These are phyloP conservation scores for Lasiommata megera DNA, from an alignment of 2,888 invertebrate genomes.

Conservation along the genomic window DNA sequence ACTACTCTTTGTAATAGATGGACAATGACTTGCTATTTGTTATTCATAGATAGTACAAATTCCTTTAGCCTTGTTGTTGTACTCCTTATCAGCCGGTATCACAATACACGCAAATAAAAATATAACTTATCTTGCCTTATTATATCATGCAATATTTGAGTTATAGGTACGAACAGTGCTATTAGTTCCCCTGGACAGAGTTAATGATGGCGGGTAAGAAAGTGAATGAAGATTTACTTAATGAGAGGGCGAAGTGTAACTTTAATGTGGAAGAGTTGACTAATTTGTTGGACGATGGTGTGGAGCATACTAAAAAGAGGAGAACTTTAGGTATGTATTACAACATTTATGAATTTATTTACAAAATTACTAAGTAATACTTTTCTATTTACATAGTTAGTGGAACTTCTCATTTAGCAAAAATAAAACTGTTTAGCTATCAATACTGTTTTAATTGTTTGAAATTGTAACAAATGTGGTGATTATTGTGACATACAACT, in stretches of 20 bases:
- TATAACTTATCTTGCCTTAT: not conserved
- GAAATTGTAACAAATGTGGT: too few species aligned
- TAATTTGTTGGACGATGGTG: slow-evolving; percentile 87
- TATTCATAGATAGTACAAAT: not conserved
- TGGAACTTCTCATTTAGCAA: too few species aligned
- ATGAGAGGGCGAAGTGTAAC: slow-evolving; percentile 85
- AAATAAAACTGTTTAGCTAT: too few species aligned
- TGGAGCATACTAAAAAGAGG: slow-evolving; percentile 84
- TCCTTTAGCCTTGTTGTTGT: not conserved
- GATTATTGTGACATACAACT: too few species aligned
- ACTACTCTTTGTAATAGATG: too few species aligned
- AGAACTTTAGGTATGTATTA: slow-evolving; percentile 55
- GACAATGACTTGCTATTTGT: not conserved
- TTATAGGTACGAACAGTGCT: not conserved
- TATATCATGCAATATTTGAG: not conserved
- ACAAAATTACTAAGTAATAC: too few species aligned
- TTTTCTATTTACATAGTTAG: too few species aligned
- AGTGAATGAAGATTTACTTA: slow-evolving; percentile 85
- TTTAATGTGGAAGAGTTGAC: slow-evolving; percentile 88
- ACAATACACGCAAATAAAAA: not conserved
- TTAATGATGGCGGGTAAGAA: slow-evolving; percentile 36
- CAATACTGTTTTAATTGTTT: too few species aligned
- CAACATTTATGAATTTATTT: too few species aligned
- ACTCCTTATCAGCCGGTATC: not conserved
- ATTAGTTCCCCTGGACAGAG: not conserved